Percentiles rank a stretch among this genome's conserved stretches.
phyloP scores from a whole-genome alignment of 2,888 invertebrate species.

The Leptinotarsa tumamoca region DNA sequence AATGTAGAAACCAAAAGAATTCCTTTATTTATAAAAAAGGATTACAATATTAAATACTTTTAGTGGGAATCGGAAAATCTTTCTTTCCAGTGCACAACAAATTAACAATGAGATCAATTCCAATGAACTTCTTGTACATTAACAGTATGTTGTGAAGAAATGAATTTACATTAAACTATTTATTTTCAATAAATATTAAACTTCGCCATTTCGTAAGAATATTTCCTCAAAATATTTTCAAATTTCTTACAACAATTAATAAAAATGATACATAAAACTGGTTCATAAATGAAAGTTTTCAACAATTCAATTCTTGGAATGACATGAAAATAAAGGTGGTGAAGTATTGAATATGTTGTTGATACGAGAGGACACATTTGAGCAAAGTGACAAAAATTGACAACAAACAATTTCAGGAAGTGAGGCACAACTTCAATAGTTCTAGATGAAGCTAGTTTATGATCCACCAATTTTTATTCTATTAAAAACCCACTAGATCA shows the following conservation, averaged over 20 bases:
- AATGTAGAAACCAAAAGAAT: background rate
- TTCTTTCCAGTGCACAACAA: background rate
- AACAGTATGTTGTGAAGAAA: background rate
- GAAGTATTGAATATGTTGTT: too few species aligned
- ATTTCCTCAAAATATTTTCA: background rate
- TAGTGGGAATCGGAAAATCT: background rate
- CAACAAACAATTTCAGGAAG: too few species aligned
- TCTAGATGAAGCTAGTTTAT: too few species aligned
- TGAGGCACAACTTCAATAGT: too few species aligned
- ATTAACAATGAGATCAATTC: conserved; percentile 7
- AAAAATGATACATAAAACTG: background rate
- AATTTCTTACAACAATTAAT: conserved; percentile 2
- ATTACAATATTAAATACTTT: background rate
- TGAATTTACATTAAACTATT: background rate
- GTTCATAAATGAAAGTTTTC: background rate
- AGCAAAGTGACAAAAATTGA: too few species aligned
- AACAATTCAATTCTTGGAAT: background rate
- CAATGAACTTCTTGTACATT: background rate
- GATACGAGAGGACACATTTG: too few species aligned
- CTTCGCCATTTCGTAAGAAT: background rate
- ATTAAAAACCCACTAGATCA: too few species aligned
- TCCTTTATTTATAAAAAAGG: background rate
- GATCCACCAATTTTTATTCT: too few species aligned
- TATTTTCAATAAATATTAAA: conserved; percentile 1
- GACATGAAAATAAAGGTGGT: background rate